Base-by-base conservation (phyloP, 1,140 invertebrate species). In the Rhopalosiphum padi region DNA sequence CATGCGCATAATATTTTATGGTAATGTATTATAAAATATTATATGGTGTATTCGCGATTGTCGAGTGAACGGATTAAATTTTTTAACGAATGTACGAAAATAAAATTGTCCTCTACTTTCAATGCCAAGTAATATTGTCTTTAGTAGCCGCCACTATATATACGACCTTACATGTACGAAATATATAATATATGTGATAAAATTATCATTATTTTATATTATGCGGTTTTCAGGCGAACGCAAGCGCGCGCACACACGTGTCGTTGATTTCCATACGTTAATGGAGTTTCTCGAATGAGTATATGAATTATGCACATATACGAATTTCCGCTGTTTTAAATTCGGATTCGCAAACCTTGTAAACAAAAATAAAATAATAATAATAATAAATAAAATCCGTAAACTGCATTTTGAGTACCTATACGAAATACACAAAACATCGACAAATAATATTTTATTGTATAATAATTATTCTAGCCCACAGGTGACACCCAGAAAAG, bases 191-290 rank as follows among this genome's bases (percentile, higher is more conserved):
- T 77, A 77, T 77, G 60, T 77, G 11, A 60, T 18, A 25, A 90
- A 90, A 88, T 87, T 87, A 87, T 87, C 43, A 88, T 41, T 30
- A 90, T 55, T 30, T 25, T 53, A 51, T 89, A 41, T 89, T 55
- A 55, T 55, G 37, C 37, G 9, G 35, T 90, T 23, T 55, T 90
- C 43, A 25, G 51, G 35, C 51, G 41, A 41, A 46, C 46, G 8
- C 46, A 11, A 35, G 87, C 7, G 11, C n/a, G 21, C n/a, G 11
- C 37, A 21, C 43, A 35, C 22, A 51, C 30, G 23, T 89, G 48
- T n/a, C 21, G 46, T 51, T 88, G 0, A 88, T 88, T 88, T 88
- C 86, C 86, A 88, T 88, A 88, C 46, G 46, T 35, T 87, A 87
- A 87, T 51, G 46, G n/a, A 88, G n/a, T 88, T 88, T 88, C 15